A percentile compares a stretch with the other conserved stretches of the same genome.
Evolutionary conservation across 2,113 vertebrate species (phyloP).

Genomic region (Engystomops pustulosus): DNA sequence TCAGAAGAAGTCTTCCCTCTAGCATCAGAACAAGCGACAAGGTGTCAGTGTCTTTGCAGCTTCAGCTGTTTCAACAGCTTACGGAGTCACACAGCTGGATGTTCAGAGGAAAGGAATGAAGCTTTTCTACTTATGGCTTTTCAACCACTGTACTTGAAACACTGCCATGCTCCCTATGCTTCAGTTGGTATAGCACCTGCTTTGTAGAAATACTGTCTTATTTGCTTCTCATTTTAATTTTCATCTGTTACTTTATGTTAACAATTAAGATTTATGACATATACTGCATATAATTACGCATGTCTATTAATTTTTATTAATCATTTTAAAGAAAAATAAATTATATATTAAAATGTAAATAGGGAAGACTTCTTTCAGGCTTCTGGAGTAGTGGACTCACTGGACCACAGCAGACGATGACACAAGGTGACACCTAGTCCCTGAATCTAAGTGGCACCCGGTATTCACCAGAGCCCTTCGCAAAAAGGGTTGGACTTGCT

Average conservation of each 20-base stretch:
- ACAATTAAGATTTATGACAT: neutral
- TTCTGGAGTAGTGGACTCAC: no score
- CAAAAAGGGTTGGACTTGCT: no score
- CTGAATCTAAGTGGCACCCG: no score
- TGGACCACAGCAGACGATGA: no score
- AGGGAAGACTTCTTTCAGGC: no score
- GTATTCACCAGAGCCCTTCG: no score
- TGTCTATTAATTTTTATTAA: neutral
- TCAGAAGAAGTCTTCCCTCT: conserved; percentile 24
- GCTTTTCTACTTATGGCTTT: conserved; percentile 7
- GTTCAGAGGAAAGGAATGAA: conserved; percentile 10
- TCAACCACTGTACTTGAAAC: conserved; percentile 34
- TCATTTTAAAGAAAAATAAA: neutral
- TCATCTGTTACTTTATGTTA: conserved; percentile 36
- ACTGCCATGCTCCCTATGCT: conserved; percentile 12
- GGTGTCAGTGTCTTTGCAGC: conserved; percentile 46
- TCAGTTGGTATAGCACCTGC: conserved; percentile 44
- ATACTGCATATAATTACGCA: neutral
- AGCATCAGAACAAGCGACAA: conserved; percentile 47
- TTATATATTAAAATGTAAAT: no score
- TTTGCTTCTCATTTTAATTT: conserved; percentile 14
- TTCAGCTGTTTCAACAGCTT: conserved; percentile 49
- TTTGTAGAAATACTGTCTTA: conserved; percentile 13
- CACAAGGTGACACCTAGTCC: no score
- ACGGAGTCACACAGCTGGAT: conserved; percentile 51